Conservation (phyloP, 2,888 invertebrate species). For the Kuschelorhynchus macadamiae region DNA sequence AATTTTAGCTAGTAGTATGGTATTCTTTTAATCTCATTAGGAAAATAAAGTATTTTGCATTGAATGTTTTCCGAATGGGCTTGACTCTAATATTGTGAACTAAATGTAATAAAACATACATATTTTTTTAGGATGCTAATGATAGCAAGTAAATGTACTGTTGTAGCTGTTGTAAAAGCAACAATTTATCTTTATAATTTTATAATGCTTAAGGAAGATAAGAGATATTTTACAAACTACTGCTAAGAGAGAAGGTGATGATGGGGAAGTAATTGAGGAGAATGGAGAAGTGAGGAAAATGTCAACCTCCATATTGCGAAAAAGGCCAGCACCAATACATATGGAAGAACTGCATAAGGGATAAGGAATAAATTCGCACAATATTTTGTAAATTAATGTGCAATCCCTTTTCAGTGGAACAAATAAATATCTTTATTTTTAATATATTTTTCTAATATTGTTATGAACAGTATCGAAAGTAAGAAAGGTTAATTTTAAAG, state of each 20-base stretch:
- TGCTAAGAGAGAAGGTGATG: slow-evolving; percentile 25
- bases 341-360: slow-evolving; percentile 21
- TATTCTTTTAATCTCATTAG: no score
- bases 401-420: no score
- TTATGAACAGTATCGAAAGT: no score
- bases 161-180: slow-evolving; percentile 29
- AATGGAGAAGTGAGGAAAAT: slow-evolving; percentile 32
- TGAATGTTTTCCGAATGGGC: no score
- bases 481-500: no score
- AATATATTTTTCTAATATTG: neutral
- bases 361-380: slow-evolving; percentile 28
- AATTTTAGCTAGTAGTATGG: no score
- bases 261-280: slow-evolving; percentile 35
- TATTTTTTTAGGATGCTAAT: no score
- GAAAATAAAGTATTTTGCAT: no score
- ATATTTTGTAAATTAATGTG: slow-evolving; percentile 11
- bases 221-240: slow-evolving; percentile 18
- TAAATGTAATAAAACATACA: no score
- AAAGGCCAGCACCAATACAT: slow-evolving; percentile 34
- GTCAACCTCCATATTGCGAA: slow-evolving; percentile 13
- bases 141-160: slow-evolving; percentile 21
- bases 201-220: slow-evolving; percentile 18
- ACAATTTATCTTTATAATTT: slow-evolving; percentile 40
- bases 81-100: no score
- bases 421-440: neutral